phyloP scores from a whole-genome alignment of 2,888 invertebrate species.

The Fragum fragum region DNA sequence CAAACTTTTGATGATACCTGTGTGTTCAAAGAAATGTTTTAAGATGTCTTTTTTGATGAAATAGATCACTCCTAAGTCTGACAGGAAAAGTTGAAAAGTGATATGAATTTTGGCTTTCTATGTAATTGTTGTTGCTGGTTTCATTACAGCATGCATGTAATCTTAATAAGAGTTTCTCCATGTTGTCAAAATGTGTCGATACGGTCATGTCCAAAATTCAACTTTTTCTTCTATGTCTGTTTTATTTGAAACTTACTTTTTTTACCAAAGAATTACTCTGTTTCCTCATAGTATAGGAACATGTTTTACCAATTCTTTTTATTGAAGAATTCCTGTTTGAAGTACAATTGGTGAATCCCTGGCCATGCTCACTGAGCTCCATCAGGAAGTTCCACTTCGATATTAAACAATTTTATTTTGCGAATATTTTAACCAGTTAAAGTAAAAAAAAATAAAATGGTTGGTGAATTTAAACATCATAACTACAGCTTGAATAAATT shows the following conservation, averaged over 20 bases:
- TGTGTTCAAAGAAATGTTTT: too few relatives aligned
- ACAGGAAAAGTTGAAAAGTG: not conserved
- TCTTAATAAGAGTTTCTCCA: not conserved
- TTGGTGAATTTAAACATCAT: too few relatives aligned
- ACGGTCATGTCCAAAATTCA: conserved; percentile 20
- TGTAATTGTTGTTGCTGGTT: conserved; percentile 18
- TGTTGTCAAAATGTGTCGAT: conserved; percentile 13
- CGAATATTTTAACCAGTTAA: too few relatives aligned
- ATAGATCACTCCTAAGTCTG: too few relatives aligned
- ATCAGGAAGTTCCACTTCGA: too few relatives aligned
- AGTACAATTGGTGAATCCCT: too few relatives aligned
- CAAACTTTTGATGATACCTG: too few relatives aligned
- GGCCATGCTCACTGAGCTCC: too few relatives aligned
- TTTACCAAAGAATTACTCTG: not conserved
- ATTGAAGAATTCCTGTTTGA: not conserved
- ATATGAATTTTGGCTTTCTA: conserved; percentile 1
- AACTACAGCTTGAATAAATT: too few relatives aligned
- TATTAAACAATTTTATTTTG: too few relatives aligned
- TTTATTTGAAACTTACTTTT: not conserved
- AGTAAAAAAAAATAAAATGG: too few relatives aligned
- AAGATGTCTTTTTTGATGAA: too few relatives aligned
- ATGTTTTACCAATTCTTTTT: not conserved
- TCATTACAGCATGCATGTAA: conserved; percentile 6
- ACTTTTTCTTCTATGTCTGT: not conserved
- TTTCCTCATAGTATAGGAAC: not conserved